phyloP scores from a whole-genome alignment of 2,888 invertebrate species.

The Balanococcus diminutus region DNA sequence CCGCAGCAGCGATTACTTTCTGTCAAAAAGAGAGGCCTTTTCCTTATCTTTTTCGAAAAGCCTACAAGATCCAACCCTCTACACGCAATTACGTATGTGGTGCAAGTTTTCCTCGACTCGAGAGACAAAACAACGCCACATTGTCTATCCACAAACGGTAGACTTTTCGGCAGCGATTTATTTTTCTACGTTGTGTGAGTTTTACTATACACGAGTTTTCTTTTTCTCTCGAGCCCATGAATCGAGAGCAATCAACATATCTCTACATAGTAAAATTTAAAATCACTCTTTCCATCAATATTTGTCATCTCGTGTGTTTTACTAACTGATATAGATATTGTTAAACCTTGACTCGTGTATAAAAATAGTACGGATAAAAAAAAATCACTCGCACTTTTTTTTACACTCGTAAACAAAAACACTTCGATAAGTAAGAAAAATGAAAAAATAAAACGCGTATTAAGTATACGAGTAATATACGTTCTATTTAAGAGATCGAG shows the following conservation, averaged over 20 bases:
- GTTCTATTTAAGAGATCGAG: not conserved
- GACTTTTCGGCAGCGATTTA: not conserved
- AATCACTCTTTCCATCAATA: not conserved
- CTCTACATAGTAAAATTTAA: not conserved
- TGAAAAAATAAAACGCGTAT: not conserved
- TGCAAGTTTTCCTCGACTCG: not conserved
- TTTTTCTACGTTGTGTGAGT: not conserved
- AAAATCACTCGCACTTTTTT: not conserved
- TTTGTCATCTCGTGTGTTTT: conserved; percentile 1
- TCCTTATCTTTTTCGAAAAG: not conserved
- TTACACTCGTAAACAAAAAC: not conserved
- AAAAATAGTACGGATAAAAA: not conserved
- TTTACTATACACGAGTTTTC: not conserved
- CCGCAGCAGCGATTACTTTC: not conserved
- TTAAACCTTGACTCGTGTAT: conserved; percentile 4
- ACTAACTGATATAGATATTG: not conserved
- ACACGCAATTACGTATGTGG: not conserved
- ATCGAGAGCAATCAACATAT: not conserved
- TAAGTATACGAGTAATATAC: not conserved
- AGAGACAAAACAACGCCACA: not conserved
- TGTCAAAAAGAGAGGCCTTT: not conserved
- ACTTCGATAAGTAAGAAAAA: not conserved
- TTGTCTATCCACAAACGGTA: not conserved
- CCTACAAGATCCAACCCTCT: not conserved
- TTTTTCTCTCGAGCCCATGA: not conserved